Percentiles rank a stretch among this genome's conserved stretches.
Evolutionary conservation across 2,113 vertebrate species (phyloP).

Genomic region (Cebidichthys violaceus): DNA sequence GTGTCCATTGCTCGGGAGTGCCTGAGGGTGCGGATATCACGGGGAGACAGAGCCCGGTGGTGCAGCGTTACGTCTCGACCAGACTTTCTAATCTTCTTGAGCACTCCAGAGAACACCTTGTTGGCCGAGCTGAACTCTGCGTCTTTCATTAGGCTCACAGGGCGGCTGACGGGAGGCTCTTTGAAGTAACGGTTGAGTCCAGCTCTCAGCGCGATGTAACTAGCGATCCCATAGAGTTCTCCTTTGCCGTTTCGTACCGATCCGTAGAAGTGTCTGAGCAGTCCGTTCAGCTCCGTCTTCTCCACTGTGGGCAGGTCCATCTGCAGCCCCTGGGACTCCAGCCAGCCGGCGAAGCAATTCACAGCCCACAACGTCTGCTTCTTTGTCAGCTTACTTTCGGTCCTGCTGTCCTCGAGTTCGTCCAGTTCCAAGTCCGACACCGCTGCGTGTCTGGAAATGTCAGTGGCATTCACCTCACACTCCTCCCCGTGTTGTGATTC

Average conservation of each 20-base stretch:
- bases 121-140: constrained; percentile 29
- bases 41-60: constrained; percentile 10
- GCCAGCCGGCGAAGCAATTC: constrained; percentile 26
- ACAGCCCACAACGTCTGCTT: constrained; percentile 36
- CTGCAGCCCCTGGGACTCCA: constrained; percentile 28
- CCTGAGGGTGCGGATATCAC: constrained; percentile 31
- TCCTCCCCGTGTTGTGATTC: constrained; percentile 9
- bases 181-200: constrained; percentile 29
- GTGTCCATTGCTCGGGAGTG: constrained; percentile 19
- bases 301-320: constrained; percentile 1
- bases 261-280: constrained; percentile 33
- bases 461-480: background rate
- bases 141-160: constrained; percentile 31
- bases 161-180: constrained; percentile 3
- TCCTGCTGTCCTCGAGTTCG: constrained; percentile 23
- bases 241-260: constrained; percentile 36
- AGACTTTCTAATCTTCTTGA: constrained; percentile 24
- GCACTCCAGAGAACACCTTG: constrained; percentile 34
- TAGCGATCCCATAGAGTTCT: constrained; percentile 38
- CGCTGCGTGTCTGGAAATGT: constrained; percentile 12
- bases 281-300: constrained; percentile 13
- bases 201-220: constrained; percentile 36
- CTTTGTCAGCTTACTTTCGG: constrained; percentile 10
- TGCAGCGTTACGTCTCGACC: constrained; percentile 5
- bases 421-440: constrained; percentile 33